Conservation (phyloP, 2,888 invertebrate species). For the Acronicta psi region DNA sequence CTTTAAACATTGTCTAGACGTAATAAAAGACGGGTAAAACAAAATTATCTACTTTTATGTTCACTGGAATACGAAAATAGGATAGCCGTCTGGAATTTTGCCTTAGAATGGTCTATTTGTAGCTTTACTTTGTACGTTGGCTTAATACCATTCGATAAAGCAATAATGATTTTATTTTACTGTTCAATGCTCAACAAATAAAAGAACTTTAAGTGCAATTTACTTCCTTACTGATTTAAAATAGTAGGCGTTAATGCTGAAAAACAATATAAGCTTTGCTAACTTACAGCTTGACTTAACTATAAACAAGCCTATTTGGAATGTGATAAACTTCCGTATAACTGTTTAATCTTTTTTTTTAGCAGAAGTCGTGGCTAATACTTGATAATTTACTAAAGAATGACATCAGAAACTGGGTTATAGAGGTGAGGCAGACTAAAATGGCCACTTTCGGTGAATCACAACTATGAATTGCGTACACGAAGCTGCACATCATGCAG, state of each 20-base stretch:
- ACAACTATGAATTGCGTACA: too few relatives aligned
- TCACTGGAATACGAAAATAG: conserved; percentile 13
- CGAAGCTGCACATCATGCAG: too few relatives aligned
- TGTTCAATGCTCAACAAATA: not conserved
- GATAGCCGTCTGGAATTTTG: conserved; percentile 5
- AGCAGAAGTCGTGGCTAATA: too few relatives aligned
- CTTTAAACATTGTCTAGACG: conserved; percentile 47
- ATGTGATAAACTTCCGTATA: conserved; percentile 23
- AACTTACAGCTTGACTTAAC: conserved; percentile 9
- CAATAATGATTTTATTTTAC: too few relatives aligned
- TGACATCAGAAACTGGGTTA: too few relatives aligned
- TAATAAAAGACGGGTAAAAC: conserved; percentile 30
- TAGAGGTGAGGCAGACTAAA: too few relatives aligned
- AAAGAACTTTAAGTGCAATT: conserved; percentile 12
- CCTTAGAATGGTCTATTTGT: not conserved
- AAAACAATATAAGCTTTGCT: conserved; percentile 19
- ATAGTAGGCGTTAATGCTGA: conserved; percentile 29
- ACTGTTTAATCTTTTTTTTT: conserved; percentile 3
- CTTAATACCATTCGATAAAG: too few relatives aligned
- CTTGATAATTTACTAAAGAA: too few relatives aligned
- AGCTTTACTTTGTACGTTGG: not conserved
- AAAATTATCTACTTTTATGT: conserved; percentile 15
- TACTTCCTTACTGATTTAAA: conserved; percentile 30
- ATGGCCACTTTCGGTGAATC: too few relatives aligned
- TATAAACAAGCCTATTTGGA: conserved; percentile 21